These are phyloP conservation scores for Gonioctena quinquepunctata DNA, from an alignment of 1,140 invertebrate species.

Conservation along the genomic window DNA sequence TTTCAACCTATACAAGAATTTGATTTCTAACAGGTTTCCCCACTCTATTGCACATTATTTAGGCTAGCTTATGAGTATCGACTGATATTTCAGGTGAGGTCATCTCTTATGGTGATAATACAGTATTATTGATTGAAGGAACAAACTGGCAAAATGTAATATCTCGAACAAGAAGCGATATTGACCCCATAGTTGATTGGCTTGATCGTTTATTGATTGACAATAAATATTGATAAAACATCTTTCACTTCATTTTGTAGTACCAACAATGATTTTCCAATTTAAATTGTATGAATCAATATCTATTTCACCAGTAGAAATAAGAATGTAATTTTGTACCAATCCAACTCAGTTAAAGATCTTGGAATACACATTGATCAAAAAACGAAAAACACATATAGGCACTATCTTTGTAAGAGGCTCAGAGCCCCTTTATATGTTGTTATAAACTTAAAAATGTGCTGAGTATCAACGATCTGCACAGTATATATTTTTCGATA, in stretches of 20 bases:
- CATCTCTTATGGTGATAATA: not conserved
- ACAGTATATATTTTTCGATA: not conserved
- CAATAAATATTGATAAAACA: not conserved
- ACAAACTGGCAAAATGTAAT: not conserved
- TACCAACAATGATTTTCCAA: not conserved
- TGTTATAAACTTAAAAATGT: not conserved
- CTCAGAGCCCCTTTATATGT: slow-evolving; percentile 1
- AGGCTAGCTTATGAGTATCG: too few relatives aligned
- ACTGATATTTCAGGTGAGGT: not conserved
- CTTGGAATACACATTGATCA: not conserved
- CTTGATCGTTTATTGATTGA: not conserved
- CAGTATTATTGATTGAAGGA: not conserved
- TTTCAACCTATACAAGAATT: too few relatives aligned
- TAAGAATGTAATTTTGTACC: not conserved
- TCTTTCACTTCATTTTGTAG: not conserved
- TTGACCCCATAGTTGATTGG: not conserved
- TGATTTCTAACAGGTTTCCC: too few relatives aligned
- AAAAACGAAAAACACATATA: not conserved
- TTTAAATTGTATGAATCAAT: not conserved
- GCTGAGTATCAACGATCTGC: slow-evolving; percentile 4
- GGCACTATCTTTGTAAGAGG: not conserved
- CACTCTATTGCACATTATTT: too few relatives aligned
- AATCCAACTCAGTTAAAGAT: not conserved
- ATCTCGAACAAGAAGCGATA: not conserved
- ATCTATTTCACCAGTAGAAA: slow-evolving; percentile 1